phyloP scores from a whole-genome alignment of 1,140 invertebrate species.

The Delia radicum region DNA sequence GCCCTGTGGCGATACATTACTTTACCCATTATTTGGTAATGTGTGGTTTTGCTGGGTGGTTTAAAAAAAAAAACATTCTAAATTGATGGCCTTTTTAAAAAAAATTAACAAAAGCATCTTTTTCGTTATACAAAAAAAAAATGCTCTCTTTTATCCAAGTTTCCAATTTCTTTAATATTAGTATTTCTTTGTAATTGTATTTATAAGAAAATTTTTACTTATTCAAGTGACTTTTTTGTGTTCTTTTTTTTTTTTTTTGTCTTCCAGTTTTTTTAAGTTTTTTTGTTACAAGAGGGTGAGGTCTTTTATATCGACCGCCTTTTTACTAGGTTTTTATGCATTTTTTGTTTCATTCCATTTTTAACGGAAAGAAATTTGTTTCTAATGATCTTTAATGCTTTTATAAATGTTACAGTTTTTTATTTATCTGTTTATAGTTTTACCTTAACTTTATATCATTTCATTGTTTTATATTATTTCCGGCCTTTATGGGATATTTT shows the following conservation, averaged over 20 bases:
- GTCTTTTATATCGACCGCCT: neutral
- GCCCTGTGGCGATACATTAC: too few species aligned
- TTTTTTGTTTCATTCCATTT: neutral
- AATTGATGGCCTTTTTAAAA: slow-evolving; percentile 14
- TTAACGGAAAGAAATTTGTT: neutral
- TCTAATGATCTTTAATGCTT: neutral
- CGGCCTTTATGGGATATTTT: neutral
- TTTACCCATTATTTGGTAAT: neutral
- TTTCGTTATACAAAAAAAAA: neutral
- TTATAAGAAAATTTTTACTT: neutral
- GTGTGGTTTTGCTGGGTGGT: neutral
- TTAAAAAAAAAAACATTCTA: neutral
- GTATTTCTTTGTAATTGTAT: neutral
- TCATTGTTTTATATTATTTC: neutral
- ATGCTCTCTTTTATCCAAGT: neutral
- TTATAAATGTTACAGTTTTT: neutral
- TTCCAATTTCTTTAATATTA: neutral
- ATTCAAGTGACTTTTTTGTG: neutral
- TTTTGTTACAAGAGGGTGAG: neutral
- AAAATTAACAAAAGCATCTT: slow-evolving; percentile 2
- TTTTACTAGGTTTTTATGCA: neutral
- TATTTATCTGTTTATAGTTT: neutral
- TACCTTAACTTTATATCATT: neutral
- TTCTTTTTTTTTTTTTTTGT: neutral
- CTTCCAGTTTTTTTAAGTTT: neutral